These are phyloP conservation scores for Paracentrotus lividus DNA, from an alignment of 53 echinoderm and acorn worm species.

Conservation along the genomic window DNA sequence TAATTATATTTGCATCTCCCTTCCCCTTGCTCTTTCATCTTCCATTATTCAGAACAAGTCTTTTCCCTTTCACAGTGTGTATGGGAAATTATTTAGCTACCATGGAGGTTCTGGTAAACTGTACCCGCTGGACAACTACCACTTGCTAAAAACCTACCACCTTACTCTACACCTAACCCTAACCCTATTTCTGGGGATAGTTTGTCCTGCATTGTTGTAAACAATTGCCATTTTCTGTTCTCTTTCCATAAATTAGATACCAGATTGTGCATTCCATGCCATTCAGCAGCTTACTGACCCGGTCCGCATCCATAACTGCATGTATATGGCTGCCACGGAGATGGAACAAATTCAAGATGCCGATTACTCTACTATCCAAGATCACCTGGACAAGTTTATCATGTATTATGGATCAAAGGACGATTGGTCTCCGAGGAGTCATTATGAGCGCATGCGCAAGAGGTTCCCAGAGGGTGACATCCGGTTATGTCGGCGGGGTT, in stretches of 20 bases:
- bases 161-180: too few species aligned
- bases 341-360: conserved; percentile 86
- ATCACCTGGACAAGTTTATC: conserved; percentile 82
- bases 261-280: conserved; percentile 78
- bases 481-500: conserved; percentile 82
- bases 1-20: too few species aligned
- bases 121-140: too few species aligned
- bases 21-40: too few species aligned
- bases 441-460: conserved; percentile 80
- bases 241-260: conserved; percentile 71
- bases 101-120: too few species aligned
- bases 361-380: conserved; percentile 74
- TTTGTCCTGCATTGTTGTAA: too few species aligned
- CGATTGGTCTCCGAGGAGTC: conserved; percentile 90
- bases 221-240: not conserved
- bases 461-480: conserved; percentile 88
- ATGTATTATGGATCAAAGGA: conserved; percentile 94
- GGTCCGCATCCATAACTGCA: conserved; percentile 76
- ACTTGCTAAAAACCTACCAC: too few species aligned
- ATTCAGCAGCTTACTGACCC: conserved; percentile 85
- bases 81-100: too few species aligned
- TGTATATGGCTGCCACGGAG: conserved; percentile 89
- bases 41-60: too few species aligned
- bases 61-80: too few species aligned
- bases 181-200: too few species aligned